These are phyloP conservation scores for Anoura caudifer DNA, from an alignment of 2,113 vertebrate species.

Conservation along the genomic window DNA sequence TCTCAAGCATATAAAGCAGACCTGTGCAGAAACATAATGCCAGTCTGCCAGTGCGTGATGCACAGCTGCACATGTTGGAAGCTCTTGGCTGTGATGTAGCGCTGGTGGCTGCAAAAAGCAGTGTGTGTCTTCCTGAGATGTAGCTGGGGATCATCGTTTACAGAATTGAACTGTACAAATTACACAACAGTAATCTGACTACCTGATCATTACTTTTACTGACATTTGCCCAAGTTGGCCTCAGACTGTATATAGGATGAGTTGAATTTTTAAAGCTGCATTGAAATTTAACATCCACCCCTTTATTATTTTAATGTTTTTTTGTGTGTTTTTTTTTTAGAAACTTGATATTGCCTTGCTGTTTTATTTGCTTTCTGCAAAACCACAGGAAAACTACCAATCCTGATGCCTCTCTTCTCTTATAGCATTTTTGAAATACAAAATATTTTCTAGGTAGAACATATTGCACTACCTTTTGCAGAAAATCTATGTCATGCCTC, in stretches of 20 bases:
- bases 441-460: conserved; percentile 61
- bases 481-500: conserved; percentile 46
- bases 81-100: not conserved
- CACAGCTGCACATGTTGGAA: not conserved
- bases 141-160: conserved; percentile 32
- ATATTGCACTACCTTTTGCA: conserved; percentile 50
- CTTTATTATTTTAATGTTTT: conserved; percentile 60
- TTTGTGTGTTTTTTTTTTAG: not conserved
- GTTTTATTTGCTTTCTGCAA: conserved; percentile 56
- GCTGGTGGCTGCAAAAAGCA: not conserved
- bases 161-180: conserved; percentile 66
- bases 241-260: conserved; percentile 46
- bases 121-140: conserved; percentile 43
- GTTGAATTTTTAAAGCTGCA: conserved; percentile 59
- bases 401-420: conserved; percentile 35
- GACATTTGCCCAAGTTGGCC: conserved; percentile 60
- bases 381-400: conserved; percentile 46
- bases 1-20: not conserved
- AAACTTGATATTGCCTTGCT: conserved; percentile 18
- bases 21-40: not conserved
- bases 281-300: conserved; percentile 38
- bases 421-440: conserved; percentile 53
- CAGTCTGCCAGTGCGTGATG: not conserved
- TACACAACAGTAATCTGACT: conserved; percentile 65
- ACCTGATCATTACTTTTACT: conserved; percentile 63